Base-by-base conservation (phyloP, 2,888 invertebrate genomes). In the Alcis repandata region DNA sequence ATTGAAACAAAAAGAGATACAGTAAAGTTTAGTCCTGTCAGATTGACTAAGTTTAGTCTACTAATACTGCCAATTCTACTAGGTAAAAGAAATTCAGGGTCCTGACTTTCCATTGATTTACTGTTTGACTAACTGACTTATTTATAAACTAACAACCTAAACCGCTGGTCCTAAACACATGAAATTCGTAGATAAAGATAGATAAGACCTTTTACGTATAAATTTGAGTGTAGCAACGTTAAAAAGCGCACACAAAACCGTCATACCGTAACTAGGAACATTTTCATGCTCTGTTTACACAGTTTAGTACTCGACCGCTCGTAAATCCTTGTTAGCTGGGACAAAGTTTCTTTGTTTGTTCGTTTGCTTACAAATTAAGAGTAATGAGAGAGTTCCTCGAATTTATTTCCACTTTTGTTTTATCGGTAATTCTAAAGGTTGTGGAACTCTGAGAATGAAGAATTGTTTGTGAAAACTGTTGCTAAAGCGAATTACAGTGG, bases 311-410 rank as follows among this genome's bases (percentile, higher is more conserved):
- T 59, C 57, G 51, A 53, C 56, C 56, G 52, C 49, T 62, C 67
- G 67, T 67, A 67, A 63, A 67, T 67, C 59, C 56, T 63, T 41
- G 59, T 67, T 63, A 67, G 32, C 49, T 22, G 22, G 13, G 63
- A 59, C 67, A 63, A 67, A 59, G 52, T 59, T 67, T 61, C 63
- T 60, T 65, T 61, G 65, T 61, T 66, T 66, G 57, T 66, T 57
- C 60, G 60, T 65, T 65, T 66, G 60, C 53, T 60, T 52, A 66
- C 52, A 66, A 66, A 66, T 66, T 61, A 58, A 66, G 65, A 66
- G 48, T 66, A 61, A 66, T 60, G 65, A 58, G 65, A 27, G 56
- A 60, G 46, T 40, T 57, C 19, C 46, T 36, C 57, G 45, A 56
- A 66, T 66, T 66, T 66, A 66, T 66, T 38, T 36, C 48, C 57